Evolutionary conservation across 2,113 vertebrate genomes (phyloP).

Genomic region (Rhadina sibilatrix): DNA sequence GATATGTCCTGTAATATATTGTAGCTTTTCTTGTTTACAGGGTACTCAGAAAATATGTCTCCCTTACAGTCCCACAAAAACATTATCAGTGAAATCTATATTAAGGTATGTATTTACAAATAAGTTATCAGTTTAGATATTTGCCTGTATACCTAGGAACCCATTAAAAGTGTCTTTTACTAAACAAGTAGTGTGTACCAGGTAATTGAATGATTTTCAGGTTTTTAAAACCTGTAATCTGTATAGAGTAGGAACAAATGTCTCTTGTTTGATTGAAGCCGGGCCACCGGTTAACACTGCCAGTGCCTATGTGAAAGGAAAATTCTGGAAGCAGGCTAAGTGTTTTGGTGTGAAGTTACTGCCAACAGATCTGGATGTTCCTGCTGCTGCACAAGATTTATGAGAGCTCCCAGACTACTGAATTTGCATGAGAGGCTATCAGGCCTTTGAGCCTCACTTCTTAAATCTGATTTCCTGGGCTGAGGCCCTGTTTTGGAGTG

Average conservation of each 20-base stretch:
- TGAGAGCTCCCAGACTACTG: background rate
- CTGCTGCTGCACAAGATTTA: background rate
- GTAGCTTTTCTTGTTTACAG: slow-evolving; percentile 68
- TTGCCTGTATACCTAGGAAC: background rate
- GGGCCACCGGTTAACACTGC: background rate
- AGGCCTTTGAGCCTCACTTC: background rate
- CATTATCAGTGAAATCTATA: slow-evolving; percentile 98
- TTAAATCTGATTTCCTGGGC: background rate
- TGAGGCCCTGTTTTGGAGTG: background rate
- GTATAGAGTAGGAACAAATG: background rate
- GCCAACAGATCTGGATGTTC: background rate
- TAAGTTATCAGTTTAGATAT: background rate
- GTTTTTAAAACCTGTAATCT: background rate
- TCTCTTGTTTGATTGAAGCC: background rate
- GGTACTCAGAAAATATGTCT: slow-evolving; percentile 98
- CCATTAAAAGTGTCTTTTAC: background rate
- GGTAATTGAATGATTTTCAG: background rate
- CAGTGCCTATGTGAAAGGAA: background rate
- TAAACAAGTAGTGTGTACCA: background rate
- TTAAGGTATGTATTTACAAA: slow-evolving; percentile 83
- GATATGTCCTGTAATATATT: background rate
- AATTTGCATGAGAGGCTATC: background rate
- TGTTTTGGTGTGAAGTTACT: background rate
- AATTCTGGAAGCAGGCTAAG: background rate
- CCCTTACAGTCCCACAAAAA: slow-evolving; percentile 97